A percentile compares a stretch with the other conserved stretches of the same genome.
These are phyloP conservation scores for Scaptodrosophila latifasciaeformis DNA, from an alignment of 2,888 invertebrate species.

Conservation along the genomic window DNA sequence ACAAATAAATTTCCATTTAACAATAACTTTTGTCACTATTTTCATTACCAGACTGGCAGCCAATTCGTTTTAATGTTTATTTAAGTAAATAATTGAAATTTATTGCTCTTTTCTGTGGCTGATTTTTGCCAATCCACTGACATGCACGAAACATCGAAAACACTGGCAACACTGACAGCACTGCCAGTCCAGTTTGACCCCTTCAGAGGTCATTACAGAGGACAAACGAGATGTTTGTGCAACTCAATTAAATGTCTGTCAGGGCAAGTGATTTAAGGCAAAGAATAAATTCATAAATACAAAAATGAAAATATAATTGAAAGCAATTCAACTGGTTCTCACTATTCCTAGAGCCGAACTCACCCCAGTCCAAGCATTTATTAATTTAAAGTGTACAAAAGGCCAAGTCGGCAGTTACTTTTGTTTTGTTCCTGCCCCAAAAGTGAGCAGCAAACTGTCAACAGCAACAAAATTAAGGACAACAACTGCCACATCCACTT, in stretches of 20 bases:
- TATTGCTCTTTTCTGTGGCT: constrained; percentile 37
- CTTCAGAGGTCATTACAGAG: constrained; percentile 25
- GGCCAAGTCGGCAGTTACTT: background rate
- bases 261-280: constrained; percentile 38
- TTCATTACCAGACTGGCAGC: constrained; percentile 12
- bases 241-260: constrained; percentile 51
- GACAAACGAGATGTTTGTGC: constrained; percentile 9
- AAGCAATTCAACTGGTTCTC: constrained; percentile 18
- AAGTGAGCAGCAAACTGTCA: constrained; percentile 3
- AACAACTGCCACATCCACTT: constrained; percentile 14
- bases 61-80: constrained; percentile 47
- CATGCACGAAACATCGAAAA: constrained; percentile 2
- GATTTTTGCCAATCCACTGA: constrained; percentile 16
- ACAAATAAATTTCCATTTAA: background rate
- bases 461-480: constrained; percentile 15
- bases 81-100: constrained; percentile 62
- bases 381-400: constrained; percentile 20
- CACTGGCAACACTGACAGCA: constrained; percentile 2
- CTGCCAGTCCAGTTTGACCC: constrained; percentile 4
- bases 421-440: constrained; percentile 4
- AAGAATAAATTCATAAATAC: constrained; percentile 16
- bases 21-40: constrained; percentile 6
- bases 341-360: constrained; percentile 27
- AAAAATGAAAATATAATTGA: too few relatives aligned
- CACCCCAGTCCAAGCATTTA: background rate